Conservation (phyloP, 2,888 invertebrate species). For the Plebejus melissa region DNA sequence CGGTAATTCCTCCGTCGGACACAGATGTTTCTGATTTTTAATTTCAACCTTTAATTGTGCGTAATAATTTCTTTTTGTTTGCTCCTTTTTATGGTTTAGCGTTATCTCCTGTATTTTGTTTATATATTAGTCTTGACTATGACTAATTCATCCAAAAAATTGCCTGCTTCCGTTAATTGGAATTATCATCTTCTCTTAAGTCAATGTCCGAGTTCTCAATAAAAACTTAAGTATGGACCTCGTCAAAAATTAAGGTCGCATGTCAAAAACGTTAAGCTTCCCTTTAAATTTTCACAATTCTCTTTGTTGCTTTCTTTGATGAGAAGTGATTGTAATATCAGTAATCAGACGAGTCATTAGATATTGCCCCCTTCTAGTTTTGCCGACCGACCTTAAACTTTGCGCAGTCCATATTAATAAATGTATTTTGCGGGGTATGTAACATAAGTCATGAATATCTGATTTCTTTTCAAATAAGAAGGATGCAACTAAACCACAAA, state of each 20-base stretch:
- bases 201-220: background rate
- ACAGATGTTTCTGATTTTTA: conserved; percentile 40
- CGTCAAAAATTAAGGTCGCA: too few species aligned
- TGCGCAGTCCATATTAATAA: background rate
- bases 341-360: background rate
- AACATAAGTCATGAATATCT: conserved; percentile 18
- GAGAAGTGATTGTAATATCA: background rate
- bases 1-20: conserved; percentile 41
- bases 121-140: background rate
- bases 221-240: too few species aligned
- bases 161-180: too few species aligned
- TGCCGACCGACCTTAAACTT: background rate
- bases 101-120: background rate
- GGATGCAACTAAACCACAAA: conserved; percentile 22
- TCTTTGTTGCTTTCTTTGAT: background rate
- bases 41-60: conserved; percentile 11
- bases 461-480: conserved; percentile 26
- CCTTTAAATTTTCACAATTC: background rate
- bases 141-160: too few species aligned
- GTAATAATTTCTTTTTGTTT: conserved; percentile 1
- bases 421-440: background rate
- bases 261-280: too few species aligned
- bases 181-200: background rate
- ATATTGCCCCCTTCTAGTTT: background rate
- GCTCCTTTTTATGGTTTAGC: background rate